phyloP scores from a whole-genome alignment of 2,888 invertebrate species.

The Lathronympha strigana region DNA sequence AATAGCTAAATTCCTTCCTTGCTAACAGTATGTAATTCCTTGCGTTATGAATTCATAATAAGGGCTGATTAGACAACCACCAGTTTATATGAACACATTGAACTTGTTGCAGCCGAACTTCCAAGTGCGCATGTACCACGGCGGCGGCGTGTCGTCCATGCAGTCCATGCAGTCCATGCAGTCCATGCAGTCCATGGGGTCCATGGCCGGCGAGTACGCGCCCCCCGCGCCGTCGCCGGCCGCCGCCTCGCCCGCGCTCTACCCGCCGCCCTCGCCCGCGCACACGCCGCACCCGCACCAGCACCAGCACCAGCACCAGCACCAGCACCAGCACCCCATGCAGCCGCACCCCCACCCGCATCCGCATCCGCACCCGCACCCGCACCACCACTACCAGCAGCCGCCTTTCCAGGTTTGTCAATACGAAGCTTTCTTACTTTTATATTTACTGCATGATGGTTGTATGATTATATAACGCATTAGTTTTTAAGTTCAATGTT shows the following conservation, averaged over 20 bases:
- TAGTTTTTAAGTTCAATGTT: no score
- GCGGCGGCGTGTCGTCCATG: slow-evolving; percentile 51
- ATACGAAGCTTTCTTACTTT: no score
- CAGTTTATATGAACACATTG: not conserved
- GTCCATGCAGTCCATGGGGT: slow-evolving; percentile 54
- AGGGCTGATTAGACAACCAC: no score
- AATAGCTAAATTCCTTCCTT: no score
- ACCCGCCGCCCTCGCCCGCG: slow-evolving; percentile 80
- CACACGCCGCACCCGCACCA: slow-evolving; percentile 76
- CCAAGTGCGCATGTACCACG: slow-evolving; percentile 88
- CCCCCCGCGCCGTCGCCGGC: slow-evolving; percentile 73
- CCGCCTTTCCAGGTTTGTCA: slow-evolving; percentile 74
- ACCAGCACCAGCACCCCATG: slow-evolving; percentile 62
- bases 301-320: slow-evolving; percentile 57
- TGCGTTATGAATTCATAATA: no score
- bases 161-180: slow-evolving; percentile 57
- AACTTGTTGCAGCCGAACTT: slow-evolving; percentile 36
- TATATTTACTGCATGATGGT: no score
- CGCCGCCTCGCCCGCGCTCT: slow-evolving; percentile 76
- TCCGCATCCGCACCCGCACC: slow-evolving; percentile 47
- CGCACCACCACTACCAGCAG: slow-evolving; percentile 72
- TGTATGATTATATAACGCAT: no score
- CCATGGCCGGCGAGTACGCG: slow-evolving; percentile 62
- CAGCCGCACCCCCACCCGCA: slow-evolving; percentile 35
- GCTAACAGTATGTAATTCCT: no score